A percentile compares a stretch with the other conserved stretches of the same genome.
These are phyloP conservation scores for Sesia bembeciformis DNA, from an alignment of 2,888 invertebrate genomes.

Conservation along the genomic window DNA sequence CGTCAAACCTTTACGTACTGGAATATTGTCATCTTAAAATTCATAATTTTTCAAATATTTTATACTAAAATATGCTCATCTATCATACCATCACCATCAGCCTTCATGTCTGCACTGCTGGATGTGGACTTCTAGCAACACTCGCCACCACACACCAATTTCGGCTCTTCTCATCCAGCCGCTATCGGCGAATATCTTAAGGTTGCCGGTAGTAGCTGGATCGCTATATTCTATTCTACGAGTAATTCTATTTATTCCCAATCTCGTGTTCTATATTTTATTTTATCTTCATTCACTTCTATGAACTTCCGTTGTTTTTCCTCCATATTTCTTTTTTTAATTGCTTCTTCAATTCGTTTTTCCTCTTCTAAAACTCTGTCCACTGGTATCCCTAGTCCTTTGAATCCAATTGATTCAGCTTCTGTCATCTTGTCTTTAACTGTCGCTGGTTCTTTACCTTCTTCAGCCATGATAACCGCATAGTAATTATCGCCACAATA, in stretches of 20 bases:
- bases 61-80: too few relatives aligned
- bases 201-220: too few relatives aligned
- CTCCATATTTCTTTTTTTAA: slow-evolving; percentile 3
- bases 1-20: too few relatives aligned
- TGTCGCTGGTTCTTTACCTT: slow-evolving; percentile 26
- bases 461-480: slow-evolving; percentile 33
- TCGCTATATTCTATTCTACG: too few relatives aligned
- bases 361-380: slow-evolving; percentile 16
- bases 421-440: slow-evolving; percentile 22
- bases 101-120: too few relatives aligned
- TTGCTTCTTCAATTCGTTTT: background rate
- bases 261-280: background rate
- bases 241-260: background rate
- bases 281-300: background rate
- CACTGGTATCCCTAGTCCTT: slow-evolving; percentile 29
- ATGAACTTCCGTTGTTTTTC: slow-evolving; percentile 7
- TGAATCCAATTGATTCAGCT: slow-evolving; percentile 27
- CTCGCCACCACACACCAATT: too few relatives aligned
- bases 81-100: too few relatives aligned
- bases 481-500: slow-evolving; percentile 24
- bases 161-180: too few relatives aligned
- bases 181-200: too few relatives aligned
- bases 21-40: too few relatives aligned
- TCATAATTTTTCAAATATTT: too few relatives aligned
- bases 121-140: too few relatives aligned